Evolutionary conservation across 2,888 invertebrate genomes (phyloP).

Genomic region (Rhorus exstirpatorius): DNA sequence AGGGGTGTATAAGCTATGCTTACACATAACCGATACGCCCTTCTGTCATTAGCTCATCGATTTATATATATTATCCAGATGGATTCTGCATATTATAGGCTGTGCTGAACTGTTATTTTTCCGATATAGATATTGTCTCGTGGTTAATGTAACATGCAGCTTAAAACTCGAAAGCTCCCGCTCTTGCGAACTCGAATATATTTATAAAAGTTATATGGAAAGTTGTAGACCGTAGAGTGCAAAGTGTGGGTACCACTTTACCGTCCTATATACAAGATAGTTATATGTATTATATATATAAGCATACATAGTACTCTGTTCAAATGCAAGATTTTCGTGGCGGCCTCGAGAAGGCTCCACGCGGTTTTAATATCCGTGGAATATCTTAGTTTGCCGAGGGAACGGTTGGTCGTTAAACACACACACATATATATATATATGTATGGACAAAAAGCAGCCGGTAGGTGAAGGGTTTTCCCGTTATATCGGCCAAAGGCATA

Average conservation of each 20-base stretch:
- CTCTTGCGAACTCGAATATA: constrained; percentile 51
- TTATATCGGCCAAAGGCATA: constrained; percentile 11
- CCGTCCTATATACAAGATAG: not conserved
- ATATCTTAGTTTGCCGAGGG: constrained; percentile 52
- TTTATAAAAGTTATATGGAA: constrained; percentile 63
- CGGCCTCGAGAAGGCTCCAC: constrained; percentile 35
- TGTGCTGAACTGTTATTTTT: constrained; percentile 46
- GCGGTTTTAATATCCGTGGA: constrained; percentile 63
- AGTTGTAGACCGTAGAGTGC: constrained; percentile 59
- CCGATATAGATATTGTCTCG: constrained; percentile 56
- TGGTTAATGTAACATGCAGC: constrained; percentile 39
- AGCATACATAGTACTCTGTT: constrained; percentile 13
- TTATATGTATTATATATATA: not conserved
- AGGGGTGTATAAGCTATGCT: too few relatives aligned
- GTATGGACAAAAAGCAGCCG: constrained; percentile 1
- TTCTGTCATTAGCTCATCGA: too few relatives aligned
- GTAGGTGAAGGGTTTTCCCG: not conserved
- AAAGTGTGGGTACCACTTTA: constrained; percentile 24
- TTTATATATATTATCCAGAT: constrained; percentile 3
- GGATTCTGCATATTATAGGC: constrained; percentile 7
- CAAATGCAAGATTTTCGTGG: constrained; percentile 49
- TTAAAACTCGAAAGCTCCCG: constrained; percentile 19
- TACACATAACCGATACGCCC: too few relatives aligned
- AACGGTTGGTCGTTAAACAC: not conserved
- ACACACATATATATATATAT: constrained; percentile 7